Conservation (phyloP, 2,888 invertebrate genomes). For the Drosophila peninsularis region DNA sequence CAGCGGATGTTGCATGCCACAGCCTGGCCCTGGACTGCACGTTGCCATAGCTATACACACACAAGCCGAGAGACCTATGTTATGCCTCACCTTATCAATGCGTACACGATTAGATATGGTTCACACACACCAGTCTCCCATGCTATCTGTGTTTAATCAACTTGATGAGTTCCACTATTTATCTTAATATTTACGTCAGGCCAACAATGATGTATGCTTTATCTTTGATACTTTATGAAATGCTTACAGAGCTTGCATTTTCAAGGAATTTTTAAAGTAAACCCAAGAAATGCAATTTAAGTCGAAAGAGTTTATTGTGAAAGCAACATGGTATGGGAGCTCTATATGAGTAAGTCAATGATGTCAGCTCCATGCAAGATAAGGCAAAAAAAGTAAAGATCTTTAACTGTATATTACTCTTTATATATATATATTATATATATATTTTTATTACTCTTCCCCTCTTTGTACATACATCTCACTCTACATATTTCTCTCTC, state of each 20-base stretch:
- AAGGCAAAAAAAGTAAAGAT: too few species aligned
- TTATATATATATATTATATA: too few species aligned
- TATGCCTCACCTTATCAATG: conserved; percentile 38
- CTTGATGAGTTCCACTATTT: conserved; percentile 4
- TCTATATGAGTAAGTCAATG: not conserved
- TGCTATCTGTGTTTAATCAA: conserved; percentile 34
- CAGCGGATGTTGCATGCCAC: conserved; percentile 48
- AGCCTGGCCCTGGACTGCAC: conserved; percentile 4
- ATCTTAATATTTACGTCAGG: conserved; percentile 37
- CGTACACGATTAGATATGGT: conserved; percentile 48
- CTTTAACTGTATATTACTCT: too few species aligned
- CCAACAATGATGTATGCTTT: conserved; percentile 1
- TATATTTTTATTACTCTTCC: too few species aligned
- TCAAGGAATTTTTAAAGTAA: not conserved
- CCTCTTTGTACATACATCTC: too few species aligned
- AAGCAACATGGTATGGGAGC: not conserved
- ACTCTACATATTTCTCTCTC: too few species aligned
- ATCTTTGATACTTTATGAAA: not conserved
- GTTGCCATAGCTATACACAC: conserved; percentile 10
- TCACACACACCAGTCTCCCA: conserved; percentile 4
- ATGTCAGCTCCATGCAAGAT: not conserved
- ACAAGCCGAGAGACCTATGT: not conserved
- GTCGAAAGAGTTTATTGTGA: not conserved
- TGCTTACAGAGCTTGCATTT: not conserved
- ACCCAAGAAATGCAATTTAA: not conserved